Percentiles rank a stretch among this genome's conserved stretches.
Evolutionary conservation across 2,797 vertebrate species (phyloP).

Genomic region (Phataginus tetradactyla): DNA sequence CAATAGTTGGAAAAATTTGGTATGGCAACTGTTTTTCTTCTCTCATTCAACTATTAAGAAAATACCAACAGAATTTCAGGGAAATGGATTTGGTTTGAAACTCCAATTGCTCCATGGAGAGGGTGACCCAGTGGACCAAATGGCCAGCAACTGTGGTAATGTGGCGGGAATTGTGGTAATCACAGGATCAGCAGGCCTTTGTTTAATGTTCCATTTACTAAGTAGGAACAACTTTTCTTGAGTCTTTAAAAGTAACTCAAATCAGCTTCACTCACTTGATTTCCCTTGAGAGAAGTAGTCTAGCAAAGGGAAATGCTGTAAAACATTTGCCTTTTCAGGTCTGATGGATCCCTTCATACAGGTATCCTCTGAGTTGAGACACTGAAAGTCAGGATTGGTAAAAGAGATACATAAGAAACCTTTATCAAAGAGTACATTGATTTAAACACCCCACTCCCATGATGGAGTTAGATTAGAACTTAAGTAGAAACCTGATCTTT

Average conservation of each 20-base stretch:
- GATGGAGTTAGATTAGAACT: neutral
- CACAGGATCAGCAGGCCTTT: neutral
- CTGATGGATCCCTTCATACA: neutral
- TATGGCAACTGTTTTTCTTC: neutral
- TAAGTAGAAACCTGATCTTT: neutral
- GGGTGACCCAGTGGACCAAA: neutral
- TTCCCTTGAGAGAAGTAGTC: neutral
- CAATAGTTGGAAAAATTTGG: neutral
- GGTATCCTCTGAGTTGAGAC: neutral
- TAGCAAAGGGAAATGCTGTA: neutral
- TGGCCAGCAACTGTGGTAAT: neutral
- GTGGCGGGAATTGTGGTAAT: neutral
- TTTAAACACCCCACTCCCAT: neutral
- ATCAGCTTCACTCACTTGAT: neutral
- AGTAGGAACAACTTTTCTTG: neutral
- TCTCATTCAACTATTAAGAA: neutral
- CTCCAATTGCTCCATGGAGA: neutral
- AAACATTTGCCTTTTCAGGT: neutral
- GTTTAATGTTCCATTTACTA: neutral
- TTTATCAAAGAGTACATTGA: neutral
- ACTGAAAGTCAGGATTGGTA: neutral
- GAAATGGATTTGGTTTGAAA: neutral
- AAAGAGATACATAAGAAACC: neutral
- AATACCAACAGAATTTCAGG: neutral
- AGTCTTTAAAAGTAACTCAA: neutral